phyloP scores from a whole-genome alignment of 1,140 invertebrate genomes.

The Drosophila seguyi region DNA sequence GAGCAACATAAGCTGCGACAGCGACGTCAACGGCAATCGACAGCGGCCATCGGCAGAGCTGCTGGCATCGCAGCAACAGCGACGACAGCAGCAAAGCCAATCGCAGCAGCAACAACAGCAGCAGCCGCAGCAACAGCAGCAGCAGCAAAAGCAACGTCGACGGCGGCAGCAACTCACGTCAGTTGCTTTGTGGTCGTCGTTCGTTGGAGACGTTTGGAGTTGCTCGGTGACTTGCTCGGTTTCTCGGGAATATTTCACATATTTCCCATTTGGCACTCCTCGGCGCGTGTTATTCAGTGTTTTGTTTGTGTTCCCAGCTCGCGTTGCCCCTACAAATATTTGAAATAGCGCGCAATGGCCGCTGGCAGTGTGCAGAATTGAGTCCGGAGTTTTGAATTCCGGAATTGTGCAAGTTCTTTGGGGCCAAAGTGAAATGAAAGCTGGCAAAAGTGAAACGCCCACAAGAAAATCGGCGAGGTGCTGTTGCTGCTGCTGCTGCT shows the following conservation, averaged over 20 bases:
- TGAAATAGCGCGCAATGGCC: slow-evolving; percentile 33
- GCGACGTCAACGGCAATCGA: slow-evolving; percentile 36
- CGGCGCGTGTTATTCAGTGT: slow-evolving; percentile 42
- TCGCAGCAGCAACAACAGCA: slow-evolving; percentile 7
- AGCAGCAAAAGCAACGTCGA: slow-evolving; percentile 24
- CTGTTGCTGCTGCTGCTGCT: slow-evolving; percentile 29
- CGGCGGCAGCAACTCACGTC: slow-evolving; percentile 41
- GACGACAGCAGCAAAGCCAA: slow-evolving; percentile 6
- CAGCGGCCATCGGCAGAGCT: slow-evolving; percentile 32
- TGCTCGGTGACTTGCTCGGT: not conserved
- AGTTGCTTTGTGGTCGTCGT: slow-evolving; percentile 70
- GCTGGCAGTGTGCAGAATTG: slow-evolving; percentile 23
- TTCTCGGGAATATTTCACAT: slow-evolving; percentile 11
- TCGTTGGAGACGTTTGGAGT: slow-evolving; percentile 41
- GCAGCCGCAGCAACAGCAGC: slow-evolving; percentile 8
- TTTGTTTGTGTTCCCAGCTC: slow-evolving; percentile 10
- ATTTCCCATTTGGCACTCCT: slow-evolving; percentile 21
- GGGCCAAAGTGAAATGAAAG: slow-evolving; percentile 72
- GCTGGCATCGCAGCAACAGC: not conserved
- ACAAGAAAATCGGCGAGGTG: slow-evolving; percentile 65
- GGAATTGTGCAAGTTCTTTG: slow-evolving; percentile 34
- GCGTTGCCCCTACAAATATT: slow-evolving; percentile 9
- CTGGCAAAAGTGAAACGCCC: slow-evolving; percentile 82
- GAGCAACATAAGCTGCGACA: slow-evolving; percentile 33
- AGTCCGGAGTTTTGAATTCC: slow-evolving; percentile 19